Base-by-base conservation (phyloP, 1,140 invertebrate species). In the Asobara japonica region DNA sequence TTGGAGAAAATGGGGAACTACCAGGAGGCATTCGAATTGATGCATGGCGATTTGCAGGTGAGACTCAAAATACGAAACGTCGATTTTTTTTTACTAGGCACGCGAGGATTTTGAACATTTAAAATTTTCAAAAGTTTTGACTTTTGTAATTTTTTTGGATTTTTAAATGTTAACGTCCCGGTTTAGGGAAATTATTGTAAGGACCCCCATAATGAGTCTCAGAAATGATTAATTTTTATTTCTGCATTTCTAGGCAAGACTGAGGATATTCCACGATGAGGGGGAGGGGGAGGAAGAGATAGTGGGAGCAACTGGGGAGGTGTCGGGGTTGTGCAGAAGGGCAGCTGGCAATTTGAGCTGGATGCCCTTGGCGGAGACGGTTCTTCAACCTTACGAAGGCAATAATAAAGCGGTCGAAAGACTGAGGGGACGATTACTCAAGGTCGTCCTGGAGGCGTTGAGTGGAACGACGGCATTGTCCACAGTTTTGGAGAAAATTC, bases 1-100 rank as follows among this genome's bases (percentile, higher is more conserved):
- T 72, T 87, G 45, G 86, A 88, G 73, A 84, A 88, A 74, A 76
- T 86, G 11, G 86, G 85, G 11, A 85, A 86, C 78, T 86, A 86
- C 74, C 80, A 86, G 45, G 84, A 83, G 66, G 86, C 84, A 4
- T 87, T 85, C 76, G 79, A 86, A 72, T 77, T 88, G 66, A 72
- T 88, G 16, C 38, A 86, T 10, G 79, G 75, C 36, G 77, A 78
- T 65, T 78, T 88, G 27, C 74, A 84, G 65, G 72, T n/a, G n/a
- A n/a, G n/a, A n/a, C n/a, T n/a, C n/a, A n/a, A n/a, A n/a, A n/a
- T n/a, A n/a, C n/a, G n/a, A n/a, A n/a, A n/a, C n/a, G n/a, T n/a
- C n/a, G n/a, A n/a, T n/a, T n/a, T n/a, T n/a, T n/a, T n/a, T n/a
- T n/a, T n/a, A n/a, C n/a, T n/a, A n/a, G n/a, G n/a, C n/a, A n/a